Base-by-base conservation (phyloP, 2,888 invertebrate species). In the Andrena haemorrhoa region DNA sequence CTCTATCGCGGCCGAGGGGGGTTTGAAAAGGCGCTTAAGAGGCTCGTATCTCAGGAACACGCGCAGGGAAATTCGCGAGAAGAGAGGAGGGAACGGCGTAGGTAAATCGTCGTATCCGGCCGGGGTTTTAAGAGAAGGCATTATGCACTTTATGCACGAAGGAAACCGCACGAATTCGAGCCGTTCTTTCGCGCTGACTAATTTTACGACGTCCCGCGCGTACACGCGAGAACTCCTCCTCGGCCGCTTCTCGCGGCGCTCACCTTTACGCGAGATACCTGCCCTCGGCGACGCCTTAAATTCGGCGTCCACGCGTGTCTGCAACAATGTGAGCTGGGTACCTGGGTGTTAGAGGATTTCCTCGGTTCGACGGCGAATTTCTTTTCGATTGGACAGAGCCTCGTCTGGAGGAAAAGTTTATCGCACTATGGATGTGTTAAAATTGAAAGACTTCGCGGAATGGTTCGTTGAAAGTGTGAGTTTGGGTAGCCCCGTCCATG, bases 151-250 rank as follows among this genome's bases (percentile, higher is more conserved):
- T 83, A 83, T 75, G 83, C 78, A 29, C 56, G 73, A 23, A 35
- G 71, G 75, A 75, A 83, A 81, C 81, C 68, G 58, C 81, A 68
- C 75, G 77, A 58, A 78, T 82, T 75, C 78, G 74, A 75, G 66
- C 41, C 81, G 83, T 70, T 65, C 71, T 49, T 71, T 82, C 68
- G 78, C 82, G 77, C 78, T 75, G 82, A 82, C 78, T 83, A 83
- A 83, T 83, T 83, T 83, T 83, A 83, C 82, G 83, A 83, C 64
- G 64, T n/a, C 31, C 58, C 51, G 51, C 35, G 76, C 61, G 64
- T 68, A 63, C 64, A 71, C 66, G 75, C 68, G 68, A 58, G 41
- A 61, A 47, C 65, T 26, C 23, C 65, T 26, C 23, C 23, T 2
- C n/a, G 33, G 12, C 12, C 26, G 23, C 16, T 20, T 7, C 16